A percentile compares a stretch with the other conserved stretches of the same genome.
phyloP scores from a whole-genome alignment of 2,113 vertebrate species.

The Pseudolaguvia tuberculata region DNA sequence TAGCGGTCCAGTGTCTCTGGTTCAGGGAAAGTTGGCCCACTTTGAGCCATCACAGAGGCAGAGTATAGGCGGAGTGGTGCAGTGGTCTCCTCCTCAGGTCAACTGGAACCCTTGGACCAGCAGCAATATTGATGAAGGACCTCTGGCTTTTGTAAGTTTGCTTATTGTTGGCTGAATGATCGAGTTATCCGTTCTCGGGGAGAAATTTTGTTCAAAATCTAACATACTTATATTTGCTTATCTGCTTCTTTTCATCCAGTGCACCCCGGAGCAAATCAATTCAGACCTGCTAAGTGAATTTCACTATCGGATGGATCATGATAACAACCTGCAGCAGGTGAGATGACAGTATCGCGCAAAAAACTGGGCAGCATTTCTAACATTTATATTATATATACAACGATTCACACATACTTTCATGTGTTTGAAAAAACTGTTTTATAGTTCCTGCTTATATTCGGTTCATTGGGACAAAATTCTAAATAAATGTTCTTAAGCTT shows the following conservation, averaged over 20 bases:
- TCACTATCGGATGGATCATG: constrained; percentile 77
- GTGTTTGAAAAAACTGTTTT: background rate
- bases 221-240: too few relatives aligned
- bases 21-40: constrained; percentile 80
- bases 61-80: constrained; percentile 78
- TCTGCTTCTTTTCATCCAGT: constrained; percentile 59
- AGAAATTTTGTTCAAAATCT: too few relatives aligned
- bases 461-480: too few relatives aligned
- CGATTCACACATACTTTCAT: background rate
- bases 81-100: constrained; percentile 94
- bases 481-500: too few relatives aligned
- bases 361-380: too few relatives aligned
- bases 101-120: constrained; percentile 99
- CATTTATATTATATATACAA: background rate
- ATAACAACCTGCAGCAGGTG: constrained; percentile 78
- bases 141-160: constrained; percentile 83
- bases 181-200: background rate
- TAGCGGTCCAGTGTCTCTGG: constrained; percentile 70
- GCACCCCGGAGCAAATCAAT: constrained; percentile 89
- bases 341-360: background rate
- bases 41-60: constrained; percentile 89
- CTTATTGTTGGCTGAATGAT: background rate
- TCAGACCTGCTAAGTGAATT: constrained; percentile 79
- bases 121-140: constrained; percentile 96
- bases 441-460: background rate